These are phyloP conservation scores for Plecotus auritus DNA, from an alignment of 2,113 vertebrate species.

Conservation along the genomic window DNA sequence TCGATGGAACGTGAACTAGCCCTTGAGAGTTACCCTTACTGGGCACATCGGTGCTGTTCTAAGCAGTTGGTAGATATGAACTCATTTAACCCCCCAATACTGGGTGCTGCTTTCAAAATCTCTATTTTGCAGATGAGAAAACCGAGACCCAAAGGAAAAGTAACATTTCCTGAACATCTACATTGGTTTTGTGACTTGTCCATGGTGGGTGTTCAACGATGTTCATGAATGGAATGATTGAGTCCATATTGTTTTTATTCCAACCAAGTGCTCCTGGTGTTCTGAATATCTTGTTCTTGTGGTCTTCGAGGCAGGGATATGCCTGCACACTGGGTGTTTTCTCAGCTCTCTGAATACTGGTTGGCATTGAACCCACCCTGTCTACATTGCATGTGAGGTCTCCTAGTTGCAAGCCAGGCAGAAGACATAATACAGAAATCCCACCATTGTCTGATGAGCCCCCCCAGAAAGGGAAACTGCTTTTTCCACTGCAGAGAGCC, in stretches of 20 bases:
- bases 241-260: neutral
- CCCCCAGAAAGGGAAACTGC: accelerated
- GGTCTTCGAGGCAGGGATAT: neutral
- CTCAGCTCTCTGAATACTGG: neutral
- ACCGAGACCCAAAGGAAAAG: neutral
- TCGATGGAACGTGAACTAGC: neutral
- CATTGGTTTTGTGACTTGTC: too few relatives aligned
- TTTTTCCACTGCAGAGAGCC: accelerated
- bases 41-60: neutral
- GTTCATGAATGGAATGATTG: accelerated
- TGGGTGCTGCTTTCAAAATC: neutral
- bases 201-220: accelerated
- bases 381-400: accelerated
- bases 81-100: too few relatives aligned
- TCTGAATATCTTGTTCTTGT: accelerated
- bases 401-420: accelerated
- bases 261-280: neutral
- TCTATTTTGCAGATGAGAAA: neutral
- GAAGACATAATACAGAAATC: neutral
- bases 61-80: neutral
- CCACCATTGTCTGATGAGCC: neutral
- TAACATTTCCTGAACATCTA: neutral
- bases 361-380: accelerated
- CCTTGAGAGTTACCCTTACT: too few relatives aligned
- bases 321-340: accelerated